These are phyloP conservation scores for Diachasma alloeum DNA, from an alignment of 1,140 invertebrate genomes.

Conservation along the genomic window DNA sequence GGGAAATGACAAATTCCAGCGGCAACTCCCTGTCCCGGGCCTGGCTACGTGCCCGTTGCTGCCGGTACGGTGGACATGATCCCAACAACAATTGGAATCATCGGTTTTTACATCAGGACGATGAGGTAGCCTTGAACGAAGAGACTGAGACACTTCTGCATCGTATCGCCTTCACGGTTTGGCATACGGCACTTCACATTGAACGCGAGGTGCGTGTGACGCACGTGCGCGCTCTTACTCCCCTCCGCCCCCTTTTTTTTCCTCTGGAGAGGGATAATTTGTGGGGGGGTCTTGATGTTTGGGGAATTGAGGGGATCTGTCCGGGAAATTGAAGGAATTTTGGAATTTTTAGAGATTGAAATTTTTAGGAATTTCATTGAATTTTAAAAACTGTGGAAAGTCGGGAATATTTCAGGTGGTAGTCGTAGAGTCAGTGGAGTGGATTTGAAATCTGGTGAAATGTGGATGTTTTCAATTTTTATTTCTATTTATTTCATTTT, in stretches of 20 bases:
- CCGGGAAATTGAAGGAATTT: neutral
- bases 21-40: constrained; percentile 47
- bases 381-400: neutral
- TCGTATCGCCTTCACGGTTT: constrained; percentile 70
- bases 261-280: neutral
- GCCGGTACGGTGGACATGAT: constrained; percentile 44
- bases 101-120: constrained; percentile 24
- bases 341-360: neutral
- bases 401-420: neutral
- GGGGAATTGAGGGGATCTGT: no score
- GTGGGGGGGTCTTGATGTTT: no score
- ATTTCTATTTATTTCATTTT: neutral
- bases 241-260: neutral
- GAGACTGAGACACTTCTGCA: constrained; percentile 66
- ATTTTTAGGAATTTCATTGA: constrained; percentile 25
- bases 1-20: constrained; percentile 50
- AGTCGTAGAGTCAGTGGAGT: no score
- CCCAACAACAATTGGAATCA: constrained; percentile 48
- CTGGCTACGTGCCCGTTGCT: constrained; percentile 54
- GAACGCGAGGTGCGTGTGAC: constrained; percentile 61
- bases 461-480: no score
- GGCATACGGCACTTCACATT: constrained; percentile 70
- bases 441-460: neutral
- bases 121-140: constrained; percentile 39
- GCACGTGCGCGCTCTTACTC: constrained; percentile 30